Base-by-base conservation (phyloP, 2,797 vertebrate genomes). In the Siniperca obscura region DNA sequence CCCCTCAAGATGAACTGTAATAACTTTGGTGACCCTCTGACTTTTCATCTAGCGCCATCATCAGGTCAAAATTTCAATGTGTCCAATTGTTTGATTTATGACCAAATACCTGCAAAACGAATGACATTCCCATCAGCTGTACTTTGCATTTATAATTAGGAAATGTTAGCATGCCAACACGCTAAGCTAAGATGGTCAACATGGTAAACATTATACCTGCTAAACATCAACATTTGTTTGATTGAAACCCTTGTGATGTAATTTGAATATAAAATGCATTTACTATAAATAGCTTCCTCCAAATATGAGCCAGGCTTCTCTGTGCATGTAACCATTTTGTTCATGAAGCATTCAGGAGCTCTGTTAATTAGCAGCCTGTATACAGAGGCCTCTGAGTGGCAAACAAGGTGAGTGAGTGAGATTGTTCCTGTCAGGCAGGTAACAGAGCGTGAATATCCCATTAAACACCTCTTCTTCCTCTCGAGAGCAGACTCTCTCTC, bases 331-430 rank as follows among this genome's bases (percentile, higher is more conserved):
- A n/a, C 67, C 65, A 61, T 84, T 82, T 69, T 53, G 74, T 68
- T 88, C 86, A 74, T 70, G 59, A 85, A 59, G 64, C 68, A 59
- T 82, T 82, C 76, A 82, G 84, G 67, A 83, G 77, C 55, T 40
- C 59, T 74, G 86, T 79, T 92, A 93, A 95, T 94, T 93, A 91
- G 82, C 79, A 67, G 81, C 76, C 82, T 70, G 79, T 82, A 76
- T 84, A 89, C 82, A 75, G 84, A 86, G 62, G 74, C 76, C 78
- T 85, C 71, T 78, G 87, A 91, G 88, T 89, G 90, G 80, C 92
- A 94, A 94, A 91, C 90, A 92, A 92, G 90, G 92, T 88, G 87
- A 93, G 80, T 84, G 82, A 91, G 86, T 79, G 83, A 87, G 88
- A 89, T 90, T 84, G 85, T 79, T 90, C 76, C 90, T 88, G 86